A percentile compares a stretch with the other conserved stretches of the same genome.
These are phyloP conservation scores for Drosophila setosimentum DNA, from an alignment of 2,888 invertebrate species.

Conservation along the genomic window DNA sequence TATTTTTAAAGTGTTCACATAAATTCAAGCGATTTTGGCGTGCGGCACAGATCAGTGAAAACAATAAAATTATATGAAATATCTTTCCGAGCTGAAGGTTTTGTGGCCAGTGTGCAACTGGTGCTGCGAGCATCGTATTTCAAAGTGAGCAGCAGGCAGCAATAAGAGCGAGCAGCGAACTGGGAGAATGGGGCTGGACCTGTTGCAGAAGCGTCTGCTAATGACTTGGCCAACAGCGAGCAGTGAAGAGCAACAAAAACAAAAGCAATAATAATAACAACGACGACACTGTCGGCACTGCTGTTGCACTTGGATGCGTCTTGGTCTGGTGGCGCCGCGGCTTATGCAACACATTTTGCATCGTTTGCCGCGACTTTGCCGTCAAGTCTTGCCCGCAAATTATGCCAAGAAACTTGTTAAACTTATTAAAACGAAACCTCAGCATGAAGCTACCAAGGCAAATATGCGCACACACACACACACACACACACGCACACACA, in stretches of 20 bases:
- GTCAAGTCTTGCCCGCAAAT: constrained; percentile 67
- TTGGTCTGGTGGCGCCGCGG: constrained; percentile 6
- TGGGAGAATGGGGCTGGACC: constrained; percentile 23
- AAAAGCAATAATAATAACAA: constrained; percentile 3
- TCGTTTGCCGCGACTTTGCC: constrained; percentile 43
- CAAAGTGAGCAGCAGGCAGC: constrained; percentile 33
- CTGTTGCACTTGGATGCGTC: constrained; percentile 29
- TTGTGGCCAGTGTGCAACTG: constrained; percentile 34
- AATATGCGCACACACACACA: constrained; percentile 27
- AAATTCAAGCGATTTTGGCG: neutral
- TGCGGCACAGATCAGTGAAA: neutral
- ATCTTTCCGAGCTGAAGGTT: neutral
- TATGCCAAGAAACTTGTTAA: constrained; percentile 80
- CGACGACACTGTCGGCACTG: constrained; percentile 11
- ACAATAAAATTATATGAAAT: neutral
- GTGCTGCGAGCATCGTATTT: constrained; percentile 38
- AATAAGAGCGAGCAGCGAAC: neutral
- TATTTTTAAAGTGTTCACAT: neutral
- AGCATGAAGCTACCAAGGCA: constrained; percentile 73
- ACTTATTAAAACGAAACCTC: constrained; percentile 81
- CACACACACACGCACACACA: constrained; percentile 20
- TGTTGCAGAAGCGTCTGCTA: constrained; percentile 36
- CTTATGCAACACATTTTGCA: constrained; percentile 49
- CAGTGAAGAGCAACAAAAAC: neutral
- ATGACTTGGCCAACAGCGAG: constrained; percentile 15